Evolutionary conservation across 2,888 invertebrate species (phyloP).

Genomic region (Pachliopta kotzebuea): DNA sequence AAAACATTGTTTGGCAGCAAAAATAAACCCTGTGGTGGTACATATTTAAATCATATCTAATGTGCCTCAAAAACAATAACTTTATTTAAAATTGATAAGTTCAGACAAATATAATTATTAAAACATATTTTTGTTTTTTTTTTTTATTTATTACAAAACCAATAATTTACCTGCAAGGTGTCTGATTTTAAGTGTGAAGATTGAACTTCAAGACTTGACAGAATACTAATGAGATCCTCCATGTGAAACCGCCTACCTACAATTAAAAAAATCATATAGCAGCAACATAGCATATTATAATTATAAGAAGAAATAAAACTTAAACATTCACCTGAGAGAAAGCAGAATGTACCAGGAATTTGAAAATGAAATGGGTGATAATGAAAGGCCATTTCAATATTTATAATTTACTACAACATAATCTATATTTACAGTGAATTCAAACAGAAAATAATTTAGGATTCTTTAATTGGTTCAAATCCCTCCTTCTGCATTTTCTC

Average conservation of each 20-base stretch:
- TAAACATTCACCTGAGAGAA: constrained; percentile 45
- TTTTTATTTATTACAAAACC: not conserved
- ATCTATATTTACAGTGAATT: constrained; percentile 63
- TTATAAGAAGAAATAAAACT: constrained; percentile 13
- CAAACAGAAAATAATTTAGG: constrained; percentile 46
- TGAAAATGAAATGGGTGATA: constrained; percentile 30
- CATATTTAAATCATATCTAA: no score
- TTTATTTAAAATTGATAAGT: no score
- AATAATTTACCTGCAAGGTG: constrained; percentile 51
- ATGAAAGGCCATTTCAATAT: constrained; percentile 43
- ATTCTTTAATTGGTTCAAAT: constrained; percentile 87
- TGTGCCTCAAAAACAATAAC: no score
- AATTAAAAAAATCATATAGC: constrained; percentile 11
- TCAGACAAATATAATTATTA: no score
- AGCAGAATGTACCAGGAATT: constrained; percentile 35
- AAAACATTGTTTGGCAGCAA: no score
- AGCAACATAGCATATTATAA: not conserved
- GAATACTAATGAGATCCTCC: constrained; percentile 27
- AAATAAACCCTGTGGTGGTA: no score
- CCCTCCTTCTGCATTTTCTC: constrained; percentile 92
- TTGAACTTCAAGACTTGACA: constrained; percentile 40
- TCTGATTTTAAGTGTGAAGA: constrained; percentile 42
- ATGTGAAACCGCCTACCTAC: constrained; percentile 18
- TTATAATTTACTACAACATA: constrained; percentile 63
- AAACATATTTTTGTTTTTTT: no score